These are phyloP conservation scores for Pseudochirops corinnae DNA, from an alignment of 2,797 vertebrate species.

Conservation along the genomic window DNA sequence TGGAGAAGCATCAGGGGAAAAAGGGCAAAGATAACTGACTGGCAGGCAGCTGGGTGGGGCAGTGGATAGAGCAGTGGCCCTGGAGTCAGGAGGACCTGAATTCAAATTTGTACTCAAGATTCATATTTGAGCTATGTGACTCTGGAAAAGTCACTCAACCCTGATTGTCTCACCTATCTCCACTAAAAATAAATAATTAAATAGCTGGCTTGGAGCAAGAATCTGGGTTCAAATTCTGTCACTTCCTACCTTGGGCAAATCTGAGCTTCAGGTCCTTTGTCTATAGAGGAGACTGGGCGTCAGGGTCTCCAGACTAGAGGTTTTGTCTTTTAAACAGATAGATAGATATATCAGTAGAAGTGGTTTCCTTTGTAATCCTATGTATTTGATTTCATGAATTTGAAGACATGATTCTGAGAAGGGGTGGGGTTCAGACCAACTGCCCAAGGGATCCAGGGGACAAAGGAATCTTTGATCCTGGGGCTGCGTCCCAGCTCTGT, in stretches of 20 bases:
- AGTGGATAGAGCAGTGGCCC: background rate
- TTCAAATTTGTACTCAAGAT: background rate
- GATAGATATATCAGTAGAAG: background rate
- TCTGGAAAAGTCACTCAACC: background rate
- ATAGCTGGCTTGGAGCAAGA: background rate
- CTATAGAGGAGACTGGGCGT: background rate
- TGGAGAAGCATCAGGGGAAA: background rate
- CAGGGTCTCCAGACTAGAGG: background rate
- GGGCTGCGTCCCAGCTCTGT: background rate
- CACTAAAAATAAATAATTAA: background rate
- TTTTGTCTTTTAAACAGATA: background rate
- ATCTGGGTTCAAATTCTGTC: background rate
- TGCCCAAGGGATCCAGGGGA: background rate
- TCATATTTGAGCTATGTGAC: background rate
- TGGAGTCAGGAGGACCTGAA: background rate
- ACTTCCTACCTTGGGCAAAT: background rate
- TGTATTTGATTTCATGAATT: background rate
- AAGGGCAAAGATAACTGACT: background rate
- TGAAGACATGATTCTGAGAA: background rate
- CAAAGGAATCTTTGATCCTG: background rate
- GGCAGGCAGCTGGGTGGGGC: background rate
- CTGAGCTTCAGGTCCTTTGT: background rate
- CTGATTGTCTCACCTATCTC: background rate
- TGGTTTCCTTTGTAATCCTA: background rate
- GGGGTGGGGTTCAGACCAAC: background rate